phyloP scores from a whole-genome alignment of 2,113 vertebrate genomes.

The Elgaria multicarinata region DNA sequence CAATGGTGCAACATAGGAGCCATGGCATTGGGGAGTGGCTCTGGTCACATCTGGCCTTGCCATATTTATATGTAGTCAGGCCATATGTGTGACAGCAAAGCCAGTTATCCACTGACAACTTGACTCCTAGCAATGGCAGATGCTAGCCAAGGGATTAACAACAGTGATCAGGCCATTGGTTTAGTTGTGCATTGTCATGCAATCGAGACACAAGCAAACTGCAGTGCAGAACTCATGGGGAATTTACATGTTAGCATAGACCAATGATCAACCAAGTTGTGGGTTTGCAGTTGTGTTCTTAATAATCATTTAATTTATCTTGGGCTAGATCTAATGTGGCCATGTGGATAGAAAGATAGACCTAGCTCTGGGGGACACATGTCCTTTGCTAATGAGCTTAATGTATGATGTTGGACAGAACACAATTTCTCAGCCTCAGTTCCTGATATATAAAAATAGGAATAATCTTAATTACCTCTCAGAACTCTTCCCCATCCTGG shows the following conservation, averaged over 20 bases:
- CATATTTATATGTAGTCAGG: background rate
- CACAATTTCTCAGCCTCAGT: background rate
- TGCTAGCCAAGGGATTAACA: no score
- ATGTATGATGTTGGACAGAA: background rate
- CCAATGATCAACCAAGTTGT: background rate
- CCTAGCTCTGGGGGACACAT: background rate
- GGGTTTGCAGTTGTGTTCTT: background rate
- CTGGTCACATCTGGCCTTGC: background rate
- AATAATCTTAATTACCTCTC: background rate
- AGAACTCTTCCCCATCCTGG: no score
- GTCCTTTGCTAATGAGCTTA: background rate
- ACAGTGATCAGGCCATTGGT: background rate
- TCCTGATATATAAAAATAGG: background rate
- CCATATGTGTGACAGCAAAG: background rate
- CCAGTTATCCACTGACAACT: no score
- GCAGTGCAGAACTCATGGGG: background rate
- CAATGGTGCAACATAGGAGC: background rate
- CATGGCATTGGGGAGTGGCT: background rate
- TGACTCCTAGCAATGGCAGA: background rate
- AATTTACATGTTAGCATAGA: background rate
- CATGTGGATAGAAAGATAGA: background rate
- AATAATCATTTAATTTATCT: background rate
- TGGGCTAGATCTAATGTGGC: background rate
- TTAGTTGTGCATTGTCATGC: background rate
- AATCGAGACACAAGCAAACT: background rate